These are phyloP conservation scores for Dysmachus trigonus DNA, from an alignment of 2,888 invertebrate species.

Conservation along the genomic window DNA sequence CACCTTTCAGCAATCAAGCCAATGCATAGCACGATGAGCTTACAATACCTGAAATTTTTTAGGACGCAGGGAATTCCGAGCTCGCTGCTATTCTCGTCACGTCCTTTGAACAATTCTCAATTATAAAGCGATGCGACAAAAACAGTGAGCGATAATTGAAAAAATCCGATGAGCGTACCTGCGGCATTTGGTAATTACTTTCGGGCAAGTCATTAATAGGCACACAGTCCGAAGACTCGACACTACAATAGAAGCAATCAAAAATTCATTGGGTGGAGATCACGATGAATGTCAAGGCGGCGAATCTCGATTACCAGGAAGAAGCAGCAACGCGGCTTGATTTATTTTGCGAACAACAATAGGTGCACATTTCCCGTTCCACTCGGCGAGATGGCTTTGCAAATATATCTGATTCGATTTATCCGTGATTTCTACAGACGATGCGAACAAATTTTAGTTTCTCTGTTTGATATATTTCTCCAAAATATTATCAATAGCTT, in stretches of 20 bases:
- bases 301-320: neutral
- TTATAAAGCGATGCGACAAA: neutral
- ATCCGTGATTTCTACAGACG: neutral
- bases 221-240: neutral
- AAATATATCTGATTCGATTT: neutral
- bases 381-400: neutral
- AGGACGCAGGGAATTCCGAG: neutral
- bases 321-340: neutral
- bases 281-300: constrained; percentile 4
- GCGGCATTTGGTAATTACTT: constrained; percentile 3
- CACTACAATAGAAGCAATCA: constrained; percentile 22
- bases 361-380: neutral
- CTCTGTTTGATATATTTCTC: neutral
- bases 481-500: neutral
- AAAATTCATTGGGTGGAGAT: neutral
- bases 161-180: neutral
- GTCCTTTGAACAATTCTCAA: neutral
- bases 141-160: neutral
- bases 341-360: neutral
- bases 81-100: neutral
- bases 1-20: neutral
- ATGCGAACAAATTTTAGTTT: neutral
- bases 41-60: neutral
- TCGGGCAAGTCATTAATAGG: neutral
- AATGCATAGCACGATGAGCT: neutral